Base-by-base conservation (phyloP, 2,113 vertebrate genomes). In the Cepphus grylle region DNA sequence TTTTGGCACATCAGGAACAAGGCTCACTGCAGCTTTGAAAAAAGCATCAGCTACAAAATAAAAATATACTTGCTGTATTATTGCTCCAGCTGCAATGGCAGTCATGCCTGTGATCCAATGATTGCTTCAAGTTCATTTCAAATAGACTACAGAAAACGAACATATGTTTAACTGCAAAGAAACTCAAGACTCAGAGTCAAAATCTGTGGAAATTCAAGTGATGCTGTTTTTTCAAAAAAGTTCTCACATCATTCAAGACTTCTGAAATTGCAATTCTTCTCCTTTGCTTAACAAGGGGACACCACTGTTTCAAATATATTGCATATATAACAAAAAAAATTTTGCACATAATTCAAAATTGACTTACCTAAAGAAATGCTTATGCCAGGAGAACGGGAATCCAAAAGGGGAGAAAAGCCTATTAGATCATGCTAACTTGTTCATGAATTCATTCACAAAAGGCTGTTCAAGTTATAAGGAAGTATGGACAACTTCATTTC, bases 1-100 rank as follows among this genome's bases (percentile, higher is more conserved):
- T 94, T 98, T 99, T 16, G 99, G 99, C 38, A 99, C 99, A 86
- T 99, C 99, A 0, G 99, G 98, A 72, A 99, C 95, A 62, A 99
- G 93, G 92, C 98, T 98, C 84, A 99, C 98, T 2, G 99, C 99
- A 8, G 99, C 99, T 97, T 99, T 99, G 95, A 99, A 99, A 96
- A 99, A 99, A 8, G 99, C 99, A 65, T 99, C 99, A 12, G 99
- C 99, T 99, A 91, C 23, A 92, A 96, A 95, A 94, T 6, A 94
- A 78, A 78, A 92, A 80, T 8, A 83, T 5, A 91, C n/a, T 8
- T 71, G 12, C 30, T 50, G 43, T 59, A 32, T 77, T 19, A 96
- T 26, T 61, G 25, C 29, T 72, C 55, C 84, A 88, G 6, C 84
- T 49, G 34, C 2, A 14, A 36, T 25, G 42, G 74, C 49, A 91